Conservation (phyloP, 2,888 invertebrate genomes). For the Pogonocherus hispidulus region DNA sequence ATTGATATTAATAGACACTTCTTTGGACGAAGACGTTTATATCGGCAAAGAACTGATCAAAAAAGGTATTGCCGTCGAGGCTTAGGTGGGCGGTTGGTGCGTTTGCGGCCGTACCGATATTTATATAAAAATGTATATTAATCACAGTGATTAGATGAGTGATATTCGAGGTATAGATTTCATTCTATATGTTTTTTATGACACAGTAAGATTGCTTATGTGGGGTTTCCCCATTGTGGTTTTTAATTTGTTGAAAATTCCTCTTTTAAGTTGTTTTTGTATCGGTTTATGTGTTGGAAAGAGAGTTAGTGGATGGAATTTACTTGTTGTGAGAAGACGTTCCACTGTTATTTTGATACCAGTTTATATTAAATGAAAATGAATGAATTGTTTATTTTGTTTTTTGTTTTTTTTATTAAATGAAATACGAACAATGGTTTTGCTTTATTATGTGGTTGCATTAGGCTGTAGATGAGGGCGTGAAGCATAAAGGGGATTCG, state of each 20-base stretch:
- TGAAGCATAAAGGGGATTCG: too few relatives aligned
- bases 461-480: too few relatives aligned
- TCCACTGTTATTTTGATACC: slow-evolving; percentile 17
- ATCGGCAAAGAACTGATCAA: slow-evolving; percentile 77
- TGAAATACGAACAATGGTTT: neutral
- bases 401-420: slow-evolving; percentile 1
- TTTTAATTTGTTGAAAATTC: too few relatives aligned
- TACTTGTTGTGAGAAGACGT: neutral
- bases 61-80: slow-evolving; percentile 69
- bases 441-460: too few relatives aligned
- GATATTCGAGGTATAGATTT: slow-evolving; percentile 15
- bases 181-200: slow-evolving; percentile 14
- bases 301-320: neutral
- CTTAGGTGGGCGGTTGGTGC: neutral
- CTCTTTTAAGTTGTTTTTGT: neutral
- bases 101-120: neutral
- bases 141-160: slow-evolving; percentile 26
- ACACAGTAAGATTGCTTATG: neutral
- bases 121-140: slow-evolving; percentile 8
- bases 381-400: slow-evolving; percentile 4
- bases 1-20: slow-evolving; percentile 80
- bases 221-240: neutral
- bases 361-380: neutral
- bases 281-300: too few relatives aligned
- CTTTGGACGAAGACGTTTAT: slow-evolving; percentile 77